phyloP scores from a whole-genome alignment of 2,797 vertebrate genomes.

The Steatocranus sp. region DNA sequence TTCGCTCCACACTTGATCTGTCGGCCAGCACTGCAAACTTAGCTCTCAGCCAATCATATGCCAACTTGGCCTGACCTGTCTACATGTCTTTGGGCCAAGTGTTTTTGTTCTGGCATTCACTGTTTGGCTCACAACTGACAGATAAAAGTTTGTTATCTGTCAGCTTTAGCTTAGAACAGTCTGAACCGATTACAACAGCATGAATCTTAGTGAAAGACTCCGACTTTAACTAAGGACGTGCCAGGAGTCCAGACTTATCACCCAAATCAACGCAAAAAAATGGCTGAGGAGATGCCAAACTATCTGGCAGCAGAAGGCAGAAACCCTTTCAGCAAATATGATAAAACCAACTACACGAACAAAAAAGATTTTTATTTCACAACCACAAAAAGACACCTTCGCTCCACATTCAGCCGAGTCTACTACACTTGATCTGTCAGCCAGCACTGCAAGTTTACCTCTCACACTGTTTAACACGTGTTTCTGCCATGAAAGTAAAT shows the following conservation, averaged over 20 bases:
- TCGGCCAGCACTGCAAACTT: fast-evolving
- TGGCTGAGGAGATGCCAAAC: fast-evolving
- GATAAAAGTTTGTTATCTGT: fast-evolving
- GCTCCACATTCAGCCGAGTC: no score
- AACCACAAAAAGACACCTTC: not conserved
- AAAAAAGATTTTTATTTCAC: not conserved
- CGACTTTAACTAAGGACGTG: not conserved
- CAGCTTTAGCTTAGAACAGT: not conserved
- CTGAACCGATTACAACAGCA: fast-evolving
- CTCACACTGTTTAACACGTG: fast-evolving
- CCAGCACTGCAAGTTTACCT: not conserved
- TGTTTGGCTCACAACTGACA: not conserved
- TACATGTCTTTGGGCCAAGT: fast-evolving
- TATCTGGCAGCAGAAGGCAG: not conserved
- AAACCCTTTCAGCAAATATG: not conserved
- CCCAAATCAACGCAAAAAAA: not conserved
- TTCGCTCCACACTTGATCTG: not conserved
- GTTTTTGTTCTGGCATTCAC: fast-evolving
- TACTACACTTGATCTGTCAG: no score
- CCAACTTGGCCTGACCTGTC: not conserved
- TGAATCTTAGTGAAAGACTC: not conserved
- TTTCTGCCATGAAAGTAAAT: fast-evolving
- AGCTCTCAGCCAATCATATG: not conserved
- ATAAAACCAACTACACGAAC: not conserved
- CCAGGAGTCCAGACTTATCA: not conserved